phyloP scores from a whole-genome alignment of 2,113 vertebrate genomes.

The Anhinga rufa region DNA sequence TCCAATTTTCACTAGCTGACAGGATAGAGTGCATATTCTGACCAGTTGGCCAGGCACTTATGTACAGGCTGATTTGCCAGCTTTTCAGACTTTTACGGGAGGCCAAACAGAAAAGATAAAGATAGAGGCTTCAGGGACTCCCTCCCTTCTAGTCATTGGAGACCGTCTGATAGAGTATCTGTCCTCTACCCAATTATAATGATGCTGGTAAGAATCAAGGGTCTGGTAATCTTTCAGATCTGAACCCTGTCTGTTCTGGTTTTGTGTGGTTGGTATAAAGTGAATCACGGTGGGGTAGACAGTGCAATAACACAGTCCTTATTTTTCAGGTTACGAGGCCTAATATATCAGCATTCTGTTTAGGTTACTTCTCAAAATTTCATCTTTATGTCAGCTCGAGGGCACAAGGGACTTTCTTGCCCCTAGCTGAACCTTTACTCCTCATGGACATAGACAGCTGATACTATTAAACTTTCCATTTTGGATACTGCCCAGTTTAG shows the following conservation, averaged over 20 bases:
- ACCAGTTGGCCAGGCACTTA: background rate
- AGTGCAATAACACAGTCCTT: background rate
- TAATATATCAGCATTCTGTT: background rate
- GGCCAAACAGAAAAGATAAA: background rate
- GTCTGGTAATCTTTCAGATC: background rate
- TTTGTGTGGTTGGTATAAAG: background rate
- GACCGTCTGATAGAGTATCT: background rate
- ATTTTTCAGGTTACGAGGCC: background rate
- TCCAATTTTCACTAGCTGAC: background rate
- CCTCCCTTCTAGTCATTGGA: background rate
- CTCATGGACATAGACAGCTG: background rate
- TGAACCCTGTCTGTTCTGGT: background rate
- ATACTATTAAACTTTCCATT: slow-evolving; percentile 13
- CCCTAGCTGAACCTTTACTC: slow-evolving; percentile 26
- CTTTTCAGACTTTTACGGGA: background rate
- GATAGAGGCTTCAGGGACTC: background rate
- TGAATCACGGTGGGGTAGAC: background rate
- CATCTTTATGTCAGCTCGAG: background rate
- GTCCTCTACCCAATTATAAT: background rate
- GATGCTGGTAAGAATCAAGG: background rate
- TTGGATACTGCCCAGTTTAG: slow-evolving; percentile 9
- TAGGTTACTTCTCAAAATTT: slow-evolving; percentile 10
- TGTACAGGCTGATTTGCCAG: background rate
- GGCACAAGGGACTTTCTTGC: slow-evolving; percentile 50
- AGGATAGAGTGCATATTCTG: background rate